Conservation (phyloP, 2,113 vertebrate genomes). For the Bufo gargarizans region DNA sequence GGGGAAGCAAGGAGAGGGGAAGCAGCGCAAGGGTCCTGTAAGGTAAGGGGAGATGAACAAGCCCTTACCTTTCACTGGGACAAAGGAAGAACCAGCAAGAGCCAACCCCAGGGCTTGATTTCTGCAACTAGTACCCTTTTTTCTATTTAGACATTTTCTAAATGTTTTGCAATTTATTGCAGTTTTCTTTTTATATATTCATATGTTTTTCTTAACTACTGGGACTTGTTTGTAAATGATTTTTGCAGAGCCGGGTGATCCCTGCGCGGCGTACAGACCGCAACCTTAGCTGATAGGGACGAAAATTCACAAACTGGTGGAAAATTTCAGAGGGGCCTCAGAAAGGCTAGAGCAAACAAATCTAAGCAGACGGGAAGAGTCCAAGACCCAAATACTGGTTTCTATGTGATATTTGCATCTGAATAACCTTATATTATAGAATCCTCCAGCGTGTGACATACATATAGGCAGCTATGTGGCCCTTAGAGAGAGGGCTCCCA, state of each 20-base stretch:
- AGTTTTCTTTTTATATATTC: background rate
- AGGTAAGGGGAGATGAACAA: too few relatives aligned
- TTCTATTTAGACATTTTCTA: background rate
- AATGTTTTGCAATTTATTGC: background rate
- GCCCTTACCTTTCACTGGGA: too few relatives aligned
- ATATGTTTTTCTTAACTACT: background rate
- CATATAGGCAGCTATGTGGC: background rate
- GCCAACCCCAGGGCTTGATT: too few relatives aligned
- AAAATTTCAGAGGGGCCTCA: background rate
- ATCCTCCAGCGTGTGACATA: background rate
- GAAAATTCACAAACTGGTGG: slow-evolving; percentile 27
- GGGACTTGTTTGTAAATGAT: background rate
- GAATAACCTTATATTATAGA: background rate
- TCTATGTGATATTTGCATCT: background rate
- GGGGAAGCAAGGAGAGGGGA: too few relatives aligned
- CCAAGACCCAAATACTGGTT: background rate
- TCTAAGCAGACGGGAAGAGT: background rate
- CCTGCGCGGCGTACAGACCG: background rate
- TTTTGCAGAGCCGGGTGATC: background rate
- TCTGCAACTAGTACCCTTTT: background rate
- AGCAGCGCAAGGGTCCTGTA: too few relatives aligned
- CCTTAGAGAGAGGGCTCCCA: background rate
- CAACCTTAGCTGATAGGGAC: slow-evolving; percentile 10
- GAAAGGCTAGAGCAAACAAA: background rate
- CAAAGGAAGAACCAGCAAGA: too few relatives aligned